Base-by-base conservation (phyloP, 1,140 invertebrate species). In the Oscheius sp. region DNA sequence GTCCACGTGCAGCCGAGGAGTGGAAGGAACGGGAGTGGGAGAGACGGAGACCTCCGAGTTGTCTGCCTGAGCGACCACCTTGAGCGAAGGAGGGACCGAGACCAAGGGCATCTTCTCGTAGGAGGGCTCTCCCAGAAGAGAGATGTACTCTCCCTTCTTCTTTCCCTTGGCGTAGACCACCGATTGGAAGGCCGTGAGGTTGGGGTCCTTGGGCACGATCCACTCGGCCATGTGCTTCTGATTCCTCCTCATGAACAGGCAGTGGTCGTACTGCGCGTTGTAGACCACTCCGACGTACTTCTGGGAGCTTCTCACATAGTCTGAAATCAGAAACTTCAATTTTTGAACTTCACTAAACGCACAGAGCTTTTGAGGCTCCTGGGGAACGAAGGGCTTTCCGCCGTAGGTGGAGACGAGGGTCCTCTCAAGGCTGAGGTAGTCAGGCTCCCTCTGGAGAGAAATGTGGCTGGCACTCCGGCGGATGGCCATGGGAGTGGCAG, bases 371-470 rank as follows among this genome's bases (percentile, higher is more conserved):
- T 55, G 49, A 4, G 49, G 49, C 49, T 55, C 49, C 7, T 7
- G 7, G 49, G 23, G 49, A 7, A 13, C 49, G 23, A 55, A 55
- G 49, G 49, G 49, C 49, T 55, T 55, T 4, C 7, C 7, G 7
- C 4, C 7, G 38, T 42, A 10, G 7, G 7, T 4, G 23, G 49
- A 55, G 49, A 55, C 23, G 23, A 55, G 49, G 7, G 49, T 55
- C 49, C 23, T 55, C 49, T 55, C 49, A 26, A 55, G 49, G 23
- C 49, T 15, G 49, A 55, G 49, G 23, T 55, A 55, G 49, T 55
- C 49, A 4, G 49, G 49, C 23, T 55, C 49, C n/a, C n/a, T n/a
- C n/a, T n/a, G n/a, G n/a, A n/a, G n/a, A n/a, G n/a, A n/a, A n/a
- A n/a, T n/a, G n/a, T n/a, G n/a, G n/a, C n/a, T n/a, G n/a, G n/a